Evolutionary conservation across 2,797 vertebrate genomes (phyloP).

Genomic region (Helarctos malayanus): DNA sequence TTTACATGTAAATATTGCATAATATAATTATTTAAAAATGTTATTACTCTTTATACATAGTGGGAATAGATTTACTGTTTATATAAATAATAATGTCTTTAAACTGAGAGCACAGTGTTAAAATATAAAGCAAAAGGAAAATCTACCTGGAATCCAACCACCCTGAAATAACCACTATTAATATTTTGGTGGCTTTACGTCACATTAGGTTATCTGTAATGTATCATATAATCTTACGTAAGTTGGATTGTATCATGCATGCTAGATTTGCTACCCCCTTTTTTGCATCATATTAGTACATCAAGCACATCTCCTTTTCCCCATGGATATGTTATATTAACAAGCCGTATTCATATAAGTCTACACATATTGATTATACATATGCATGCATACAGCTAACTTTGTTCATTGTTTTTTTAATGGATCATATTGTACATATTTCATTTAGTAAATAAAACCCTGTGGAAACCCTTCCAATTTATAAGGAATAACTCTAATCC

Average conservation of each 20-base stretch:
- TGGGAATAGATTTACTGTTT: constrained; percentile 15
- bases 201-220: not conserved
- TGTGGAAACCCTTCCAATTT: not conserved
- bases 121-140: constrained; percentile 43
- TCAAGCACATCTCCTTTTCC: not conserved
- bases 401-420: not conserved
- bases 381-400: not conserved
- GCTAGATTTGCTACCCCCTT: not conserved
- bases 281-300: not conserved
- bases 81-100: constrained; percentile 43
- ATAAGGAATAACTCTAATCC: not conserved
- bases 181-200: not conserved
- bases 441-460: constrained; percentile 3
- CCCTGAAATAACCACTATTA: not conserved
- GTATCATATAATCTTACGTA: constrained; percentile 1
- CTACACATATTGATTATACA: not conserved
- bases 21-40: not conserved
- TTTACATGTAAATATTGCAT: not conserved
- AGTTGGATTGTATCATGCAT: not conserved
- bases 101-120: not conserved
- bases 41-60: not conserved
- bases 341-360: not conserved
- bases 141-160: not conserved
- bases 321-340: not conserved
- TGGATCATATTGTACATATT: not conserved